Evolutionary conservation across 1,140 invertebrate genomes (phyloP).

Genomic region (Drosophila repleta): DNA sequence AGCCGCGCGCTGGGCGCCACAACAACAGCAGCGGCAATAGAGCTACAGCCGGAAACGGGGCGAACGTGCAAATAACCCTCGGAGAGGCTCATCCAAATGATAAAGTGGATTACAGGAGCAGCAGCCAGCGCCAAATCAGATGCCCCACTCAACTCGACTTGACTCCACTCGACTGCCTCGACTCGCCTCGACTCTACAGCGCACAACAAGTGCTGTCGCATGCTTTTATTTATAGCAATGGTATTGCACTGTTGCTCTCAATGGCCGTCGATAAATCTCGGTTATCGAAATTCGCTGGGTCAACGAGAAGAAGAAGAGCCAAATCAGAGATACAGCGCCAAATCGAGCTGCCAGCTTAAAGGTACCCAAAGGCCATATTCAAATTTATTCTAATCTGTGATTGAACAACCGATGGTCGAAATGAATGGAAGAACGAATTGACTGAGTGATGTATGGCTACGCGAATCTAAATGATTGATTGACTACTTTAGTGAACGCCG

Average conservation of each 20-base stretch:
- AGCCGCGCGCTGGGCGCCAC: constrained; percentile 12
- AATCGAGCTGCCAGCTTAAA: neutral
- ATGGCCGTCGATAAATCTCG: constrained; percentile 32
- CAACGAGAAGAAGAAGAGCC: neutral
- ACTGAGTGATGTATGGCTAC: too few species aligned
- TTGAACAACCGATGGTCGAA: too few species aligned
- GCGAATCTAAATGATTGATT: too few species aligned
- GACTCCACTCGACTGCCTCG: neutral
- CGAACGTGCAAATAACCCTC: constrained; percentile 44
- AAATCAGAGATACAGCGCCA: neutral
- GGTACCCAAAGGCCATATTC: neutral
- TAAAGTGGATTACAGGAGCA: constrained; percentile 35
- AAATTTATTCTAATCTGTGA: neutral
- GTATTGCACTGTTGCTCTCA: constrained; percentile 31
- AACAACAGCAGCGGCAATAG: neutral
- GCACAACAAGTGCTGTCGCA: constrained; percentile 20
- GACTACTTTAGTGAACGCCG: too few species aligned
- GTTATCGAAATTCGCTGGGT: constrained; percentile 18
- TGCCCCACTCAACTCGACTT: neutral
- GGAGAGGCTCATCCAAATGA: constrained; percentile 31
- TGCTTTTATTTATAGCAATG: constrained; percentile 7
- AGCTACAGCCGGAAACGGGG: constrained; percentile 26
- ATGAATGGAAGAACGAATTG: too few species aligned
- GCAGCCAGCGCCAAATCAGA: constrained; percentile 13
- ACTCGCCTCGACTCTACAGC: too few species aligned